Evolutionary conservation across 2,113 vertebrate species (phyloP).

Genomic region (Calidris pugnax): DNA sequence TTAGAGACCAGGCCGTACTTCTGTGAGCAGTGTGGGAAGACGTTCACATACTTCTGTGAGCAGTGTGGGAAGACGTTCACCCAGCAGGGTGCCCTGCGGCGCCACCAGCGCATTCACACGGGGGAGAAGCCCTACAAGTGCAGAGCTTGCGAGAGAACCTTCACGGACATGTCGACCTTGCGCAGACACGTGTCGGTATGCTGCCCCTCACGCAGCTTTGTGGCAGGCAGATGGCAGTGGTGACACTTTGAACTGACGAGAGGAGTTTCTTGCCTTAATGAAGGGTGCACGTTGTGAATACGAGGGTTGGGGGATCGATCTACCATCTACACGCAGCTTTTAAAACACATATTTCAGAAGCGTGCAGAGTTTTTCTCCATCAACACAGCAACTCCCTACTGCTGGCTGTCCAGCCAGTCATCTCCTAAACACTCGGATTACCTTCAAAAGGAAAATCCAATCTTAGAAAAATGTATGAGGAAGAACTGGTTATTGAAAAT

Average conservation of each 20-base stretch:
- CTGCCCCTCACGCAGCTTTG: neutral
- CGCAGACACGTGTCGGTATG: constrained; percentile 64
- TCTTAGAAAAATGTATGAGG: neutral
- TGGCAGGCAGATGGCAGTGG: rapidly evolving
- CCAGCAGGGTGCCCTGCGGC: constrained; percentile 69
- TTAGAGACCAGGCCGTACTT: constrained; percentile 68
- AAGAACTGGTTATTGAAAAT: neutral
- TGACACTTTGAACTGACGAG: neutral
- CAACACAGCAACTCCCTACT: neutral
- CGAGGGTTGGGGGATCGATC: rapidly evolving
- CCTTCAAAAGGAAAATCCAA: neutral
- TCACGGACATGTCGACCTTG: constrained; percentile 72
- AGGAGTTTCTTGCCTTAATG: neutral
- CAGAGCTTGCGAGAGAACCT: constrained; percentile 63
- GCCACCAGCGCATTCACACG: constrained; percentile 72
- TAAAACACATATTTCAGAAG: rapidly evolving
- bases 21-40: constrained; percentile 72
- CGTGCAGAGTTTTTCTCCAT: rapidly evolving
- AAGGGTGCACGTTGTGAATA: neutral
- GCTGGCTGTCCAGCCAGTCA: neutral
- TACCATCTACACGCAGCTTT: rapidly evolving
- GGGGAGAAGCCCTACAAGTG: constrained; percentile 72
- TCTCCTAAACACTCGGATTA: neutral
- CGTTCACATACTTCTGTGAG: constrained; percentile 74
- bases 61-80: constrained; percentile 72